A percentile compares a stretch with the other conserved stretches of the same genome.
phyloP scores from a whole-genome alignment of 2,113 vertebrate species.

The Dolichallabes microphthalmus region DNA sequence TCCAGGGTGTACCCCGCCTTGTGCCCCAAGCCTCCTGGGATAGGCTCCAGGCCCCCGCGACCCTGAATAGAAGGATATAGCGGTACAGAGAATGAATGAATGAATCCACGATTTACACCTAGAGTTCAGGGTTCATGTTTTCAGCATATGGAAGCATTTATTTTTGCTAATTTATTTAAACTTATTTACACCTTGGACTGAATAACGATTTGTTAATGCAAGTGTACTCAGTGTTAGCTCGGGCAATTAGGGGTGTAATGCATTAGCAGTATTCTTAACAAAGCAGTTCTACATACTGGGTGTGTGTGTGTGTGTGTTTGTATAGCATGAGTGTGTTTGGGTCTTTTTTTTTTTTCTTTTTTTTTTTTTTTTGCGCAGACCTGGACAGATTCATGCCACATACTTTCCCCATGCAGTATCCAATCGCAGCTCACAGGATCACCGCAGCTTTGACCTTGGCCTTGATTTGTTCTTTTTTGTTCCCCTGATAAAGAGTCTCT shows the following conservation, averaged over 20 bases:
- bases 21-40: too few species aligned
- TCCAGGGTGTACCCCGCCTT: too few species aligned
- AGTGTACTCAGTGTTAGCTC: neutral
- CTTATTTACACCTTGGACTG: neutral
- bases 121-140: neutral
- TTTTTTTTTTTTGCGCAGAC: neutral
- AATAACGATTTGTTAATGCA: neutral
- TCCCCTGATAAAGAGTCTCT: slow-evolving; percentile 13
- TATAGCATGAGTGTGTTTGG: neutral
- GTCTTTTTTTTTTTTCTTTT: neutral
- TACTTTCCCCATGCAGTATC: neutral
- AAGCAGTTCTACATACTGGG: neutral
- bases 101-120: neutral
- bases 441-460: neutral
- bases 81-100: too few species aligned
- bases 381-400: neutral
- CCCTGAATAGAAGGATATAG: too few species aligned
- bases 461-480: slow-evolving; percentile 20
- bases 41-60: too few species aligned
- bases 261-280: neutral
- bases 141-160: neutral
- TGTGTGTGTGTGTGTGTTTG: neutral
- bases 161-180: neutral
- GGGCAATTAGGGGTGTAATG: neutral
- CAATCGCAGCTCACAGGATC: neutral